A percentile compares a stretch with the other conserved stretches of the same genome.
Conservation (phyloP, 2,888 invertebrate species). For the Dromius quadrimaculatus region DNA sequence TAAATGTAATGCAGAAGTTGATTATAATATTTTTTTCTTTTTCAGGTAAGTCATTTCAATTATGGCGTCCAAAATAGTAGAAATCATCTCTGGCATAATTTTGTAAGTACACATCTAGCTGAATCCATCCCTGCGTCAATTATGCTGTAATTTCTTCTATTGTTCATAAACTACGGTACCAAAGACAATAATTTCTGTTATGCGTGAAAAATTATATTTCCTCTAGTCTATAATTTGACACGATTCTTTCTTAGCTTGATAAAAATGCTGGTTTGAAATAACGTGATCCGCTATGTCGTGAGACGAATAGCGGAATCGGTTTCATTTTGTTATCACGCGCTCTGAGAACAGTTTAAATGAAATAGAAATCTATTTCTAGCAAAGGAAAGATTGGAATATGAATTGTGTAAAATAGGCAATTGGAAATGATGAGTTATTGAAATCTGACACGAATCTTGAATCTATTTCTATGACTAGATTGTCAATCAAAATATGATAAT, state of each 20-base stretch:
- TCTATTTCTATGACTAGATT: too few species aligned
- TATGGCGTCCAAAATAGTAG: not conserved
- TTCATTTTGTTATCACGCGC: not conserved
- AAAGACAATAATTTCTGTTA: constrained; percentile 11
- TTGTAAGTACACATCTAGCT: not conserved
- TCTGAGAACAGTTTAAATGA: not conserved
- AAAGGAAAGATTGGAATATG: too few species aligned
- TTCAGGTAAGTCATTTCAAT: not conserved
- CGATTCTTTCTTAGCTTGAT: not conserved
- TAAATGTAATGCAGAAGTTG: not conserved
- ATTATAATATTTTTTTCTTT: not conserved
- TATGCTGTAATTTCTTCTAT: constrained; percentile 14
- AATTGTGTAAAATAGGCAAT: too few species aligned
- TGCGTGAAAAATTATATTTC: constrained; percentile 3
- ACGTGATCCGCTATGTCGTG: not conserved
- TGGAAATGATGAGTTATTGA: too few species aligned
- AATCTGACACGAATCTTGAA: too few species aligned
- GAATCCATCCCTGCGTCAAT: constrained; percentile 8
- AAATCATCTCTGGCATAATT: too few species aligned
- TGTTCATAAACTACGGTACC: constrained; percentile 7
- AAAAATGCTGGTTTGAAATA: constrained; percentile 1
- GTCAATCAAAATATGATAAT: too few species aligned
- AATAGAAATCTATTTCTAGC: constrained; percentile 5
- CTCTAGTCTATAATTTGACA: not conserved
- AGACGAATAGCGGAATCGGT: constrained; percentile 5